Evolutionary conservation across 2,888 invertebrate genomes (phyloP).

Genomic region (Halictus ligatus): DNA sequence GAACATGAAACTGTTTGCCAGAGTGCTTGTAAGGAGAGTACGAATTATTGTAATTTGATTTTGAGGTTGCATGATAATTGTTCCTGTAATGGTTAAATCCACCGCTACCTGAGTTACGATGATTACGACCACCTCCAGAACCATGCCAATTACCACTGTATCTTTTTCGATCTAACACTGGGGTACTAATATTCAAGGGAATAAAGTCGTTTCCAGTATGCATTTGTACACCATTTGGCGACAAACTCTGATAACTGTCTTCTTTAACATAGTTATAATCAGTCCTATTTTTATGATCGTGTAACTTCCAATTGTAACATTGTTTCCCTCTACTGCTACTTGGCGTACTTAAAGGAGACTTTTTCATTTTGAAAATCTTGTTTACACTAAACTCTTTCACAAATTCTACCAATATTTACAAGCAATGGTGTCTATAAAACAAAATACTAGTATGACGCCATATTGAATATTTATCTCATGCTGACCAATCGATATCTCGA

Average conservation of each 20-base stretch:
- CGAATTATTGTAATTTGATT: slow-evolving; percentile 60
- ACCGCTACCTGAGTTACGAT: slow-evolving; percentile 52
- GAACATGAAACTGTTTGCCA: slow-evolving; percentile 57
- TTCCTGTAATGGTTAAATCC: slow-evolving; percentile 55
- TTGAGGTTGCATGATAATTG: slow-evolving; percentile 68
- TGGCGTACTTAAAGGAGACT: slow-evolving; percentile 76
- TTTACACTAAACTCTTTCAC: slow-evolving; percentile 24
- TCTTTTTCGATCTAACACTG: slow-evolving; percentile 58
- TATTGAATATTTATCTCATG: slow-evolving; percentile 25
- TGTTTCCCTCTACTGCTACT: slow-evolving; percentile 59
- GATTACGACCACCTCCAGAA: slow-evolving; percentile 48
- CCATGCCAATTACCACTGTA: slow-evolving; percentile 61
- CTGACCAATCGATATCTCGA: slow-evolving; percentile 41
- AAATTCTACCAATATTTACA: slow-evolving; percentile 56
- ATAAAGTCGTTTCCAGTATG: slow-evolving; percentile 69
- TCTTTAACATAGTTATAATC: slow-evolving; percentile 66
- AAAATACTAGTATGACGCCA: slow-evolving; percentile 46
- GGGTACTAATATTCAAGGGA: slow-evolving; percentile 71
- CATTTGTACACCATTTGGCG: slow-evolving; percentile 52
- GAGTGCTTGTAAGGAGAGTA: slow-evolving; percentile 61
- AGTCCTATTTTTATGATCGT: slow-evolving; percentile 51
- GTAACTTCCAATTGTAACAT: slow-evolving; percentile 63
- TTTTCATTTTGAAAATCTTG: slow-evolving; percentile 69
- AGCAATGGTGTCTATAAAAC: slow-evolving; percentile 37
- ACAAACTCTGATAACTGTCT: slow-evolving; percentile 50